These are phyloP conservation scores for Cetonia aurata DNA, from an alignment of 2,888 invertebrate genomes.

Conservation along the genomic window DNA sequence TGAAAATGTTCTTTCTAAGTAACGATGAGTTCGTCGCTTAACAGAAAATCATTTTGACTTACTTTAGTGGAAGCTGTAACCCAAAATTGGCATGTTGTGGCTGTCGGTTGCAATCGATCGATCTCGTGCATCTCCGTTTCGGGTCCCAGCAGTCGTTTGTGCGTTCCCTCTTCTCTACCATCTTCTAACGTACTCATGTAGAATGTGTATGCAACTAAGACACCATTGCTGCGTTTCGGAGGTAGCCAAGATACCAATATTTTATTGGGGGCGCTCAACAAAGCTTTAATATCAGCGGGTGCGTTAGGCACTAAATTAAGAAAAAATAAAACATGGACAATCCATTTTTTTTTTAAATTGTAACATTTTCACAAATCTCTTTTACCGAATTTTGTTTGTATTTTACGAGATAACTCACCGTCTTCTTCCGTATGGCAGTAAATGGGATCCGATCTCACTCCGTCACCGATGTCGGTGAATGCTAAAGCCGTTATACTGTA, in stretches of 20 bases:
- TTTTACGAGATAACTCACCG: constrained; percentile 74
- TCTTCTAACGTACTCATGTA: constrained; percentile 86
- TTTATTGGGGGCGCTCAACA: constrained; percentile 86
- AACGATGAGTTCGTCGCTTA: too few relatives aligned
- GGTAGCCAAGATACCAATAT: constrained; percentile 92
- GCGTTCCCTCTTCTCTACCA: constrained; percentile 82
- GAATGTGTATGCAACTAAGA: constrained; percentile 85
- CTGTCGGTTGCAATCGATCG: constrained; percentile 73
- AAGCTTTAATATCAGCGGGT: constrained; percentile 92
- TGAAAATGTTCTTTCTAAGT: too few relatives aligned
- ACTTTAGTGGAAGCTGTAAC: constrained; percentile 82
- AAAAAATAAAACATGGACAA: constrained; percentile 30
- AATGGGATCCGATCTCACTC: constrained; percentile 85
- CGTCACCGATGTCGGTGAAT: constrained; percentile 91
- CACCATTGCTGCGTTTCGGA: constrained; percentile 86
- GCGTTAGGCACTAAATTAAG: constrained; percentile 82
- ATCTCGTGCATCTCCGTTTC: constrained; percentile 80
- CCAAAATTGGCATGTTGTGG: constrained; percentile 79
- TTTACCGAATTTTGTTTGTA: too few relatives aligned
- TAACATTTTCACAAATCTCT: too few relatives aligned
- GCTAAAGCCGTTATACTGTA: constrained; percentile 93
- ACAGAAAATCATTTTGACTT: constrained; percentile 44
- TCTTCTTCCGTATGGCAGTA: constrained; percentile 93
- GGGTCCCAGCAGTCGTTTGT: constrained; percentile 79
- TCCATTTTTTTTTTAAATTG: constrained; percentile 38